Conservation (phyloP, 2,797 vertebrate genomes). For the Sebastes umbrosus region DNA sequence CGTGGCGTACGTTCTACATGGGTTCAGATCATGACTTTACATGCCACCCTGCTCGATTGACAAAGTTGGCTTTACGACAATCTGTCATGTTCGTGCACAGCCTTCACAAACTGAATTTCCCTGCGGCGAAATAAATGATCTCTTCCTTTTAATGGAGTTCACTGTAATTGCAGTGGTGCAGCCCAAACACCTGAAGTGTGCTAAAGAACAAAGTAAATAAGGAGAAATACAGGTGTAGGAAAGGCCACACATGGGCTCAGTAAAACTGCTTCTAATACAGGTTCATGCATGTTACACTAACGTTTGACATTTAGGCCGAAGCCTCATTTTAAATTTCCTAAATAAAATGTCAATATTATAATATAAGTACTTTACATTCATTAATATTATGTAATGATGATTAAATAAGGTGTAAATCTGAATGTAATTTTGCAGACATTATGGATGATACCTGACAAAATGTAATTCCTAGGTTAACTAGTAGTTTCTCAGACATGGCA, state of each 20-base stretch:
- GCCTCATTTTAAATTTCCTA: not conserved
- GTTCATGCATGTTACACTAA: not conserved
- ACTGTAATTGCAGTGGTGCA: not conserved
- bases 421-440: not conserved
- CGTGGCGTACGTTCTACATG: not conserved
- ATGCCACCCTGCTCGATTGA: not conserved
- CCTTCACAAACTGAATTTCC: conserved; percentile 2
- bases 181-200: not conserved
- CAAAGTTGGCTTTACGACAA: not conserved
- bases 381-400: not conserved
- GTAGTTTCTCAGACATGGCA: not conserved
- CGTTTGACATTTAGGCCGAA: not conserved
- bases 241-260: not conserved
- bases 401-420: not conserved
- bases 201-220: not conserved
- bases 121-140: not conserved
- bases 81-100: not conserved
- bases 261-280: not conserved
- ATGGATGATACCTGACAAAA: not conserved
- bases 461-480: not conserved
- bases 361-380: not conserved
- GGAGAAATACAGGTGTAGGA: not conserved
- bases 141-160: not conserved
- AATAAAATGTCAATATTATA: not conserved
- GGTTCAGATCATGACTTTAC: conserved; percentile 32